Conservation (phyloP, 2,888 invertebrate genomes). For the Anodontia alba region DNA sequence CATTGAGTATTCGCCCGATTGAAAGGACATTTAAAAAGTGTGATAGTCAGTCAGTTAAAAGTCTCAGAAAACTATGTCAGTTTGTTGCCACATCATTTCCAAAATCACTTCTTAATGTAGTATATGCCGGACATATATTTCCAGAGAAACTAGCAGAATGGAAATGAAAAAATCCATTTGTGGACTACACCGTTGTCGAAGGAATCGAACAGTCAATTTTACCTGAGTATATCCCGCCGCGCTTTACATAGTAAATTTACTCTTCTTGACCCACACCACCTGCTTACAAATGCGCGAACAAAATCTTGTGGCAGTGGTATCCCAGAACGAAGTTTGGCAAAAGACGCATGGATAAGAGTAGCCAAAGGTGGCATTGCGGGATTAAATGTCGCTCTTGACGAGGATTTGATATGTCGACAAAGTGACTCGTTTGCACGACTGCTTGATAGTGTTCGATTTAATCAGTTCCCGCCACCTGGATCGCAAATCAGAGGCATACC, state of each 20-base stretch:
- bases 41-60: not conserved
- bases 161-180: not conserved
- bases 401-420: not conserved
- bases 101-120: not conserved
- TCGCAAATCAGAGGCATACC: conserved; percentile 39
- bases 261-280: not conserved
- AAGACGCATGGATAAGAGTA: not conserved
- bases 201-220: not conserved
- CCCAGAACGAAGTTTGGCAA: not conserved
- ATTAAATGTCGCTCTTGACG: not conserved
- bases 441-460: not conserved
- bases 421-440: conserved; percentile 38
- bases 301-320: not conserved
- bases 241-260: not conserved
- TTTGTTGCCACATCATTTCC: not conserved
- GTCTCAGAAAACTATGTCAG: not conserved
- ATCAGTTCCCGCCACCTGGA: conserved; percentile 5
- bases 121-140: not conserved
- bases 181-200: not conserved
- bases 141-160: not conserved
- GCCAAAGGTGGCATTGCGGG: not conserved
- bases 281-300: not conserved
- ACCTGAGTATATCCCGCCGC: not conserved
- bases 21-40: too few species aligned
- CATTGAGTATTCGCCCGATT: too few species aligned